These are phyloP conservation scores for Spongia lamella DNA, from an alignment of 37 sponge, comb jelly and placozoan species.

Conservation along the genomic window DNA sequence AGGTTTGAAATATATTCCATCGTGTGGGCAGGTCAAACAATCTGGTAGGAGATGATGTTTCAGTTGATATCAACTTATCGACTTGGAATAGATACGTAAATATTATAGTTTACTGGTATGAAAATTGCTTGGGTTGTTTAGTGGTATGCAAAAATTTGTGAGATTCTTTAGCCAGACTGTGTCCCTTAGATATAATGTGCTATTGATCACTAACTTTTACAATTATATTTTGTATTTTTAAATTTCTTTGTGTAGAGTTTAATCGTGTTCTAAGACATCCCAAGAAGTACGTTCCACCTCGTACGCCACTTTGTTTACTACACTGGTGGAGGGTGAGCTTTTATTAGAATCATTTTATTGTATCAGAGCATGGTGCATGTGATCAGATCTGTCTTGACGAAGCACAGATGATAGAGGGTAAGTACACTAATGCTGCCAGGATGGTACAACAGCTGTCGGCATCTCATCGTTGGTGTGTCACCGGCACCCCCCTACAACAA, in stretches of 20 bases:
- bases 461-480: conserved; percentile 82
- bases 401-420: conserved; percentile 87
- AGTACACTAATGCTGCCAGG: conserved; percentile 65
- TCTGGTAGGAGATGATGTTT: too few species aligned
- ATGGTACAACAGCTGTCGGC: conserved; percentile 65
- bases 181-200: not conserved
- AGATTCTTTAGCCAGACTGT: not conserved
- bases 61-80: too few species aligned
- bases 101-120: too few species aligned
- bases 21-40: too few species aligned
- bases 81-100: too few species aligned
- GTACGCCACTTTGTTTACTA: conserved; percentile 73
- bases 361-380: not conserved
- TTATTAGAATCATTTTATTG: not conserved
- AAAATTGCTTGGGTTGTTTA: too few species aligned
- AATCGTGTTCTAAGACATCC: conserved; percentile 33
- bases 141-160: too few species aligned
- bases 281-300: conserved; percentile 51
- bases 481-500: conserved; percentile 82
- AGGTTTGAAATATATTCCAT: not conserved
- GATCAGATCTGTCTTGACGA: conserved; percentile 78
- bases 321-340: conserved; percentile 85
- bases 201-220: not conserved
- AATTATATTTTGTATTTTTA: not conserved
- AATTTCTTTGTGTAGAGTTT: not conserved